Conservation (phyloP, 2,113 vertebrate genomes). For the Protomyctophum bolini region DNA sequence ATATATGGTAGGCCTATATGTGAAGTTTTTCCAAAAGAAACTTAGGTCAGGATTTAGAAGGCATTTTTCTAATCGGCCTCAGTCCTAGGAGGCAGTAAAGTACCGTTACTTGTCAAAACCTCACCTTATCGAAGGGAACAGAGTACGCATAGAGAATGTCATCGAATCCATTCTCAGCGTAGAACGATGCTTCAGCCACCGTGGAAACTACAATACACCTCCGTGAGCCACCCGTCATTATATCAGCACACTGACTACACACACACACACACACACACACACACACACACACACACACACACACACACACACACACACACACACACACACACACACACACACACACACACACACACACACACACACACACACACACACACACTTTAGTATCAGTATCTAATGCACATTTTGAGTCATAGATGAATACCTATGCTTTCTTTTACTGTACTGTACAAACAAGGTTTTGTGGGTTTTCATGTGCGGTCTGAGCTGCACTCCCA, state of each 20-base stretch:
- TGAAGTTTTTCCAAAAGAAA: too few relatives aligned
- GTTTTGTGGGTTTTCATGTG: conserved; percentile 91
- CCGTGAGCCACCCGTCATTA: conserved; percentile 80
- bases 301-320: not conserved
- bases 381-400: not conserved
- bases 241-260: conserved; percentile 79
- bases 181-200: conserved; percentile 82
- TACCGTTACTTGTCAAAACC: not conserved
- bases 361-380: conserved; percentile 11
- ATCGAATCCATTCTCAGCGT: conserved; percentile 83
- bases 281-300: conserved; percentile 8
- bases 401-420: too few relatives aligned
- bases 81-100: too few relatives aligned
- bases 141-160: conserved; percentile 86
- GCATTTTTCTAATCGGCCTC: too few relatives aligned
- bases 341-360: conserved; percentile 1
- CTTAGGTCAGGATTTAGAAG: too few relatives aligned
- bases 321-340: conserved; percentile 5
- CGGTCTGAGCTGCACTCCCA: conserved; percentile 82
- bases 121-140: conserved; percentile 76
- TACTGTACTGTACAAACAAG: conserved; percentile 69
- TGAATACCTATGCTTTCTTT: not conserved
- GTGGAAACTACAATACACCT: conserved; percentile 84
- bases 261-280: not conserved
- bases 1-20: too few relatives aligned